Evolutionary conservation across 2,888 invertebrate species (phyloP), one percentile per base, ranked within the genome.

Genomic region (Torymus texanus): DNA sequence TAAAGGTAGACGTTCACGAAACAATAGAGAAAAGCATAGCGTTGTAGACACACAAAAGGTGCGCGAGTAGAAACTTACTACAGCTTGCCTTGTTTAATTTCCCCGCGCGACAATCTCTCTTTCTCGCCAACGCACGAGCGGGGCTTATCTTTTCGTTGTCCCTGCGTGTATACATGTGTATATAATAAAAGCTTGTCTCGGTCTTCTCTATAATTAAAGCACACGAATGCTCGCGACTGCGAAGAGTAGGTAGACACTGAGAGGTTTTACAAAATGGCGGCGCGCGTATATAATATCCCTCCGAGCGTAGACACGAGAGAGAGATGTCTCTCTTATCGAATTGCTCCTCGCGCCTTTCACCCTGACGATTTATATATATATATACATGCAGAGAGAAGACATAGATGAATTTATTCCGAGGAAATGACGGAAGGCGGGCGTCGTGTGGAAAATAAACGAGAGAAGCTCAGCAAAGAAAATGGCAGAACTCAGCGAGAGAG

Each of bases 381-480:
- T 1, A 16, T 16, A 21, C 29, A 59, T 14, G 50, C 21, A 2
- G 66, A 53, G 11, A 55, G 10, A 12, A 14, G 66, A 59, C 8
- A 21, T 53, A 53, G 53, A 55, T n/a, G 61, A 72, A 79, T 75
- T 79, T 76, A 76, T 79, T 62, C 66, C 68, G 29, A 65, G 70
- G 41, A 75, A 75, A 79, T 75, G 79, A 72, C 70, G 65, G 14
- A 58, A 68, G 55, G 77, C 51, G 56, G 65, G 56, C 13, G 8
- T n/a, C 18, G 59, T 18, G 66, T 50, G 67, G 18, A 75, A 68
- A 66, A 66, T 51, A 66, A 66, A 29, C 53, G 53, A 41, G 29
- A 14, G 62, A 55, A 2, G n/a, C 59, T 13, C 56, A 59, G 61
- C 16, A 71, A 79, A 62, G 71, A 77, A 76, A 75, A 74, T 74